Base-by-base conservation (phyloP, 2,888 invertebrate species). In the Perizoma flavofasciatum region DNA sequence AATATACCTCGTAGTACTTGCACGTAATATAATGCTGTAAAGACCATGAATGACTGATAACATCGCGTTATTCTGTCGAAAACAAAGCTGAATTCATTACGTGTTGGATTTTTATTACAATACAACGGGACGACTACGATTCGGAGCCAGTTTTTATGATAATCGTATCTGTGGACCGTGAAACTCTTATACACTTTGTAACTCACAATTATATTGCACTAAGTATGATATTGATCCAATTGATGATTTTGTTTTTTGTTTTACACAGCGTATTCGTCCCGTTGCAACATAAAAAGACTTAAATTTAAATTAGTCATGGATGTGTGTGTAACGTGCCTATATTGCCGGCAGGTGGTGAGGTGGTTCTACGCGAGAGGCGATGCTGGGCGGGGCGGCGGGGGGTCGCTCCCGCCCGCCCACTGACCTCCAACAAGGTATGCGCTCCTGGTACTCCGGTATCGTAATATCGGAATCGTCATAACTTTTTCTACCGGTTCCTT, bases 371-470 rank as follows among this genome's bases (percentile, higher is more conserved):
- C 82, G 82, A 74, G 81, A 85, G 88, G 90, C 81, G 85, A 91
- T 92, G 91, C 88, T 86, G 91, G 91, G 91, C 89, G 91, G 91
- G 90, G 90, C 90, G 91, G 91, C 91, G 89, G 91, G 89, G 90
- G 88, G 89, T 86, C 91, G 91, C 91, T 90, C 89, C 91, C 91
- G 91, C 90, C 91, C 91, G 86, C 91, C 91, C 90, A 78, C 87
- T 87, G 90, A 90, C 80, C 84, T 86, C 70, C 87, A 88, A 68
- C 88, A 82, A 89, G 89, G 90, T 90, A 88, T 86, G 89, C 55
- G 53, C 55, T 70, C 85, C 86, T 87, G 72, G 83, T 88, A 85
- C 64, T 63, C 10, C 49, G 50, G 40, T 65, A 66, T 68, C 65
- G 66, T 66, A 66, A 62, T 58, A 69, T 68, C 53, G 66, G 56